These are phyloP conservation scores for Trogon melanurus DNA, from an alignment of 2,113 vertebrate genomes.

Conservation along the genomic window DNA sequence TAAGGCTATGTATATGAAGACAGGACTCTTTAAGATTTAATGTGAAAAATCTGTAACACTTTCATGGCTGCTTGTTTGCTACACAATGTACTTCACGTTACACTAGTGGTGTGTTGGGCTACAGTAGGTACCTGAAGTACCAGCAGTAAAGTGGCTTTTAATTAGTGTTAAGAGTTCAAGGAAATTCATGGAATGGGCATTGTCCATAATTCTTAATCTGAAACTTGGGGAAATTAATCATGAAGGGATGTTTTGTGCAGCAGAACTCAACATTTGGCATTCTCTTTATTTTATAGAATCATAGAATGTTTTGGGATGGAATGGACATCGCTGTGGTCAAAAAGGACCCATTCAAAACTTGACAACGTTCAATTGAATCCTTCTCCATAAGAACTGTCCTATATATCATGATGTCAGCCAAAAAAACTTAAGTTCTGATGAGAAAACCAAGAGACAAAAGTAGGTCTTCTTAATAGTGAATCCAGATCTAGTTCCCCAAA, in stretches of 20 bases:
- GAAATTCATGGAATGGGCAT: neutral
- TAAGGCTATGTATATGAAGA: neutral
- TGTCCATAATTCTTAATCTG: neutral
- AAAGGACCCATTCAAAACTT: neutral
- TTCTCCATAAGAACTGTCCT: neutral
- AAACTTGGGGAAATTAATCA: neutral
- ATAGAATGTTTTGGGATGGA: no score
- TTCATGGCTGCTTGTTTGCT: neutral
- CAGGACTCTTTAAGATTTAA: neutral
- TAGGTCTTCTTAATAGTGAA: neutral
- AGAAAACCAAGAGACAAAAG: neutral
- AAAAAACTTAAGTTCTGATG: neutral
- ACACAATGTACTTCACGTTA: neutral
- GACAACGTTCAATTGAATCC: neutral
- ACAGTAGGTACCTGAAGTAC: neutral
- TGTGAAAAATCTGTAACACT: neutral
- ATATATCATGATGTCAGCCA: neutral
- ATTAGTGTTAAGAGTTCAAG: neutral
- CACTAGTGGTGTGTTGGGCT: neutral
- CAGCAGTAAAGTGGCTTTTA: neutral
- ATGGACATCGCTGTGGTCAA: neutral
- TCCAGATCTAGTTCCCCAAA: neutral
- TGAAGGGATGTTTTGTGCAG: neutral
- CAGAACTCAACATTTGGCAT: neutral
- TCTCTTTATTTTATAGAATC: neutral